Base-by-base conservation (phyloP, 2,113 vertebrate genomes). In the Poecile atricapillus region DNA sequence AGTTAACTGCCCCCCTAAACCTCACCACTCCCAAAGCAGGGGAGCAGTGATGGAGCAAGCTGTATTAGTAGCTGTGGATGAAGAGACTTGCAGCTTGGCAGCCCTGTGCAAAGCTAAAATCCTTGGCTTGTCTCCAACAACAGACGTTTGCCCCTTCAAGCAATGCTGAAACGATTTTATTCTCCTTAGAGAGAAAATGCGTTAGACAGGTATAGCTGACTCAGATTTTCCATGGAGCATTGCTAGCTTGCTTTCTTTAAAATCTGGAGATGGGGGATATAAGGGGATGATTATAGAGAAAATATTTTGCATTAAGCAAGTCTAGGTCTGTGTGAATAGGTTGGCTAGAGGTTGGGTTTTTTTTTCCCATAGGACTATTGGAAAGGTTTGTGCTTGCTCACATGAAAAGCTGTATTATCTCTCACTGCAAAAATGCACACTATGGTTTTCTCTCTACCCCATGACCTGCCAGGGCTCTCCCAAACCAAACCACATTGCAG, bases 151-250 rank as follows among this genome's bases (percentile, higher is more conserved):
- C 67, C 67, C 53, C 78, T 94, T 90, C 62, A 49, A 85, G 53
- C 70, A 62, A 53, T 73, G 67, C 53, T 87, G 67, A 82, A 96
- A 76, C 20, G 22, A 79, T 82, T 91, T 87, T 17, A 27, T 85
- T 94, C 84, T 93, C 39, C 41, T 16, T 11, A 56, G 53, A 90
- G 13, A 60, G 31, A 56, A 93, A 91, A 85, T 56, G n/a, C 33
- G 1, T 79, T 79, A 53, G 55, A 30, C n/a, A 39, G 52, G 56
- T 84, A 78, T 3, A 91, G 24, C 58, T 87, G 81, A 84, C 44
- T 82, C 90, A 85, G 74, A 64, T 87, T 93, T 95, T 95, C 87
- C 62, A 25, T 37, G 27, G 73, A 56, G 27, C 49, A 20, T 41
- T 71, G 17, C 19, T 82, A 33, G 10, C 50, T 78, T 93, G 70